Evolutionary conservation across 2,113 vertebrate species (phyloP).

Genomic region (Amphilophus citrinellus): DNA sequence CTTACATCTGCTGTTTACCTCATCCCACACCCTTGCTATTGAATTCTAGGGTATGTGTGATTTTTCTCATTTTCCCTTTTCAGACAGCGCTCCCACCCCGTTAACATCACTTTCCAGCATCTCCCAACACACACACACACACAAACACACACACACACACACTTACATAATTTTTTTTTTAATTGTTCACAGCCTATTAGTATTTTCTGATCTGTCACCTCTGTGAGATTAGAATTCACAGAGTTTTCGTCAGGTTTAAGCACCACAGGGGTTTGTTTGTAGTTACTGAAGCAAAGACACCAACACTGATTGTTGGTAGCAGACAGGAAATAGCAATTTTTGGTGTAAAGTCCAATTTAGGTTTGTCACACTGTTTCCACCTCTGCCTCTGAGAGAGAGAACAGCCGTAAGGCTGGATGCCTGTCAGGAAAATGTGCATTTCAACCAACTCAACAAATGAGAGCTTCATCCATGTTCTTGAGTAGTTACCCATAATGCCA

Average conservation of each 20-base stretch:
- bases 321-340: not conserved
- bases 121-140: not conserved
- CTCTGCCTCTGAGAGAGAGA: not conserved
- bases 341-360: not conserved
- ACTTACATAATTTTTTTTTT: too few relatives aligned
- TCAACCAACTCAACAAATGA: constrained; percentile 9
- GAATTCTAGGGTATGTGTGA: not conserved
- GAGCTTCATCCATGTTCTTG: constrained; percentile 4
- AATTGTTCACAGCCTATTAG: not conserved
- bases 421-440: constrained; percentile 7
- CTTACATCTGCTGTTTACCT: constrained; percentile 6
- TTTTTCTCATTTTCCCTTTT: constrained; percentile 7
- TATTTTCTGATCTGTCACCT: not conserved
- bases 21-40: not conserved
- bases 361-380: not conserved
- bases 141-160: too few relatives aligned
- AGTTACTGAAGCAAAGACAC: not conserved
- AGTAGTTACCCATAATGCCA: constrained; percentile 4
- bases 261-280: not conserved
- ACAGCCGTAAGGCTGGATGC: not conserved
- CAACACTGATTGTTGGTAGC: not conserved
- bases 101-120: not conserved
- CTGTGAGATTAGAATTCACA: not conserved
- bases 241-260: not conserved
- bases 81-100: not conserved